These are phyloP conservation scores for Apostichopus leukothele DNA, from an alignment of 53 echinoderm and acorn worm genomes.

Conservation along the genomic window DNA sequence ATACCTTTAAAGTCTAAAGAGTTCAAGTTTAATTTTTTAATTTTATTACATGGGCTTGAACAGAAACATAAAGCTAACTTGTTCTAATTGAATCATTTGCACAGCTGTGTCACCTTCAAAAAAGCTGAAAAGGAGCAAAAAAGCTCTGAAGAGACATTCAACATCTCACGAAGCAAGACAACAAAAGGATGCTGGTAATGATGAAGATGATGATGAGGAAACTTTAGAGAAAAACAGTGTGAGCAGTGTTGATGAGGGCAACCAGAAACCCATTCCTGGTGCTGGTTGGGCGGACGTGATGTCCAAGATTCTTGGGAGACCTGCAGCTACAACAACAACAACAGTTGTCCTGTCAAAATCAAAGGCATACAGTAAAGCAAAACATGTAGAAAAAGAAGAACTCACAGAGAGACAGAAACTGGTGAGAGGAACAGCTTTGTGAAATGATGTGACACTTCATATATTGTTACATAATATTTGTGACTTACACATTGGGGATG, in stretches of 20 bases:
- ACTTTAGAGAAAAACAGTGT: constrained; percentile 25
- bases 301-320: constrained; percentile 83
- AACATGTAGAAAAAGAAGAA: constrained; percentile 70
- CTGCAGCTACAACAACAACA: constrained; percentile 50
- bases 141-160: not conserved
- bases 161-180: constrained; percentile 8
- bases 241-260: constrained; percentile 50
- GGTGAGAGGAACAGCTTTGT: not conserved
- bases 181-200: constrained; percentile 10
- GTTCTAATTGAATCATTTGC: no score
- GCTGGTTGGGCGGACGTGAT: constrained; percentile 98
- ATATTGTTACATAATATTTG: no score
- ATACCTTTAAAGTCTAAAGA: no score
- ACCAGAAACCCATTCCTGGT: constrained; percentile 50
- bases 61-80: no score
- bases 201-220: constrained; percentile 54
- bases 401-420: constrained; percentile 57
- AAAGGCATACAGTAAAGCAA: constrained; percentile 79
- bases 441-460: no score
- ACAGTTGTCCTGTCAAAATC: constrained; percentile 67
- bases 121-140: not conserved
- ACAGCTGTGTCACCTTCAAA: not conserved
- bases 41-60: no score
- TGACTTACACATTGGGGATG: no score
- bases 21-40: no score